Evolutionary conservation across 2,888 invertebrate species (phyloP), one percentile per base, ranked within the genome.

Genomic region (Oconnorella tubifera): DNA sequence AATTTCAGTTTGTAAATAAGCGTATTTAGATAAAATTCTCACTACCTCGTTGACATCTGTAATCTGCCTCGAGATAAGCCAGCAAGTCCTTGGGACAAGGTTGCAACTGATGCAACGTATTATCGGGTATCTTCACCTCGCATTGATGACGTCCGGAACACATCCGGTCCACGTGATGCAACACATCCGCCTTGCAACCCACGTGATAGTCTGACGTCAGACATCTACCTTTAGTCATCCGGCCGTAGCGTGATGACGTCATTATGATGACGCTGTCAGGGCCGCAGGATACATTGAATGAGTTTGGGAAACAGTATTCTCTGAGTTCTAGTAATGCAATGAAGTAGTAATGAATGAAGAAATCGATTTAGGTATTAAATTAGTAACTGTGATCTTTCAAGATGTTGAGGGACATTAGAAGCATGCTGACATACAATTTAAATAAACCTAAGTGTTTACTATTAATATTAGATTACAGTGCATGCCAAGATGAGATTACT

Each of bases 301-400:
- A 33, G 29, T 65, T 56, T 3, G 71, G 71, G 51, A 70, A 71
- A 49, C 71, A 71, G 56, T 71, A 70, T 49, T 71, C 68, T n/a
- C n/a, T n/a, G n/a, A n/a, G n/a, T n/a, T n/a, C n/a, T n/a, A n/a
- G n/a, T n/a, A n/a, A n/a, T n/a, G n/a, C n/a, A n/a, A n/a, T n/a
- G n/a, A n/a, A n/a, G n/a, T n/a, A n/a, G n/a, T n/a, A n/a, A n/a
- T n/a, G n/a, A n/a, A n/a, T n/a, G n/a, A n/a, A n/a, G n/a, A n/a
- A n/a, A n/a, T n/a, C n/a, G n/a, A n/a, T n/a, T n/a, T n/a, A n/a
- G n/a, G n/a, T n/a, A n/a, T n/a, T n/a, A n/a, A n/a, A n/a, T n/a
- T n/a, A n/a, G n/a, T n/a, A n/a, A n/a, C n/a, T n/a, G n/a, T n/a
- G n/a, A n/a, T n/a, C n/a, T n/a, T n/a, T n/a, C n/a, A n/a, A n/a